These are phyloP conservation scores for Hemibagrus guttatus DNA, from an alignment of 2,797 vertebrate genomes.

Conservation along the genomic window DNA sequence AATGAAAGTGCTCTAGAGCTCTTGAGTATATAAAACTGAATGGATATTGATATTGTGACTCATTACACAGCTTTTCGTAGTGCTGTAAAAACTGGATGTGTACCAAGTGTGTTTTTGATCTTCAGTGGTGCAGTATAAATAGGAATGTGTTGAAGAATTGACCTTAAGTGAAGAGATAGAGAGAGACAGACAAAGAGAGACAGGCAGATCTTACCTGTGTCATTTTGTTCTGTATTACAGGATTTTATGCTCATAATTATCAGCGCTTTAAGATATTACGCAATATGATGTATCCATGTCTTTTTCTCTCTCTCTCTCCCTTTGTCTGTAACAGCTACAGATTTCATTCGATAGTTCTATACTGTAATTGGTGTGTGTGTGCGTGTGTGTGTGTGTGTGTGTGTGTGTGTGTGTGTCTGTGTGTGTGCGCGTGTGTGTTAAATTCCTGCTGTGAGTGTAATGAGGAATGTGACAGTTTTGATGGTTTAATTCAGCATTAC, in stretches of 20 bases:
- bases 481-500: conserved; percentile 23
- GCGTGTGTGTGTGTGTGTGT: too few species aligned
- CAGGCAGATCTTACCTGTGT: background rate
- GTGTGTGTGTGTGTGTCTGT: background rate
- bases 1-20: background rate
- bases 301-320: conserved; percentile 4
- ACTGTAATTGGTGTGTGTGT: background rate
- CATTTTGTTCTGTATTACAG: background rate
- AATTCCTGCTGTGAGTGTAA: conserved; percentile 24
- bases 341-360: background rate
- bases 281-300: background rate
- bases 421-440: background rate
- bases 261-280: background rate
- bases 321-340: background rate
- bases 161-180: background rate
- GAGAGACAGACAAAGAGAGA: background rate
- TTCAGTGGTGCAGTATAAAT: background rate
- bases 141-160: background rate
- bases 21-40: conserved; percentile 13
- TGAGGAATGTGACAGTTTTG: conserved; percentile 19
- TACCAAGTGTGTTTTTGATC: conserved; percentile 13
- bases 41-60: conserved; percentile 41
- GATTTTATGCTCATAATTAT: background rate
- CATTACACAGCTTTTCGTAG: conserved; percentile 29
- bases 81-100: background rate